These are phyloP conservation scores for Hydrochoerus hydrochaeris DNA, from an alignment of 2,113 vertebrate genomes.

Conservation along the genomic window DNA sequence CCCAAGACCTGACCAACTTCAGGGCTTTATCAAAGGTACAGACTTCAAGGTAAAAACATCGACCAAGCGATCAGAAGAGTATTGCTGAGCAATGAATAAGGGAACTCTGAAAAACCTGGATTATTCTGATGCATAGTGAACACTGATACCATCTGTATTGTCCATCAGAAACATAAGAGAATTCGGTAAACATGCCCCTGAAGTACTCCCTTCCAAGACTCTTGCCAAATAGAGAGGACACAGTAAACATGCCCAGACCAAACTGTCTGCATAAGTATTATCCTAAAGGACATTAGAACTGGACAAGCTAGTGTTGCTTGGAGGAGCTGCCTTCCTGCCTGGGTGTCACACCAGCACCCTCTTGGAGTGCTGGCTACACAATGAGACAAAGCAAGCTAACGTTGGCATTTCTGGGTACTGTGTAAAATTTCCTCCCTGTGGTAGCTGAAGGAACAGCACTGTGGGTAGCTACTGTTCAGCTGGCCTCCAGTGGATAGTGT, in stretches of 20 bases:
- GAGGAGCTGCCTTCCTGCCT: neutral
- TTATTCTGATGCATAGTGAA: neutral
- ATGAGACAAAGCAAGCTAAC: neutral
- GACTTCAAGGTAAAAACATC: neutral
- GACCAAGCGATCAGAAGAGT: neutral
- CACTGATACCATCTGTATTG: too few species aligned
- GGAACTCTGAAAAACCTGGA: neutral
- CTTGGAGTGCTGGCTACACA: neutral
- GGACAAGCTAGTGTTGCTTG: neutral
- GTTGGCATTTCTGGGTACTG: neutral
- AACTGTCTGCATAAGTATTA: neutral
- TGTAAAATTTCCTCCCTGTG: neutral
- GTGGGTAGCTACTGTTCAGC: neutral
- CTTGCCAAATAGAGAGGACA: neutral
- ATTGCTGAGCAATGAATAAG: neutral
- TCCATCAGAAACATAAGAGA: neutral
- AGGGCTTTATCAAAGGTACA: neutral
- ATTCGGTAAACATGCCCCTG: neutral
- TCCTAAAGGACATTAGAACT: neutral
- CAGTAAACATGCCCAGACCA: neutral
- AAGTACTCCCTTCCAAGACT: neutral
- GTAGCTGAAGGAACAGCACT: neutral
- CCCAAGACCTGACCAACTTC: neutral
- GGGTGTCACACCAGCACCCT: neutral
- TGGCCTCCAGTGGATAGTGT: neutral